phyloP scores from a whole-genome alignment of 2,888 invertebrate genomes.

The Volucella inanis region DNA sequence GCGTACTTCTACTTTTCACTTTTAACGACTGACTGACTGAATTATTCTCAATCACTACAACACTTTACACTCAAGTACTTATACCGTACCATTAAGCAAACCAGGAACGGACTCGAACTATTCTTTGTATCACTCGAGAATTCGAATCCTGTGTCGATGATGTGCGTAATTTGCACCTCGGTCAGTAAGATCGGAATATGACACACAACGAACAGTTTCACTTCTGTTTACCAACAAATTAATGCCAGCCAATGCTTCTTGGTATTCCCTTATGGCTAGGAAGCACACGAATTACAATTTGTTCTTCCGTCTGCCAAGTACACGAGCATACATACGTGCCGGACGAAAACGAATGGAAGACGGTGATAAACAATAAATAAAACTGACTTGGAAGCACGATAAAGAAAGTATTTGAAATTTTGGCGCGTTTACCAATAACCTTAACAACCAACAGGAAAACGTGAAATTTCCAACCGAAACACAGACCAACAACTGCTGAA shows the following conservation, averaged over 20 bases:
- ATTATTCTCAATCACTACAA: conserved; percentile 26
- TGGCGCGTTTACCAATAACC: conserved; percentile 51
- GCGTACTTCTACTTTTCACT: not conserved
- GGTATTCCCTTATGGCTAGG: conserved; percentile 12
- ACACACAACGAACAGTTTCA: conserved; percentile 13
- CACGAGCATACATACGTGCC: not conserved
- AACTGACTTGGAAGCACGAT: conserved; percentile 40
- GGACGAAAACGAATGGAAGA: conserved; percentile 29
- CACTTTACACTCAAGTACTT: conserved; percentile 25
- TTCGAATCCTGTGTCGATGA: conserved; percentile 26
- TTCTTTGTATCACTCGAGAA: not conserved
- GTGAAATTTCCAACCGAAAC: conserved; percentile 31
- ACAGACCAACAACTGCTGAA: conserved; percentile 65
- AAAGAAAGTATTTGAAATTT: conserved; percentile 11
- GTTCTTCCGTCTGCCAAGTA: conserved; percentile 1
- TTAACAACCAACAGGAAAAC: conserved; percentile 36
- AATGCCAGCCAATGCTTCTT: conserved; percentile 28
- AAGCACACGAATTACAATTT: conserved; percentile 32
- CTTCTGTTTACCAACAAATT: conserved; percentile 69
- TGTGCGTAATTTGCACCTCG: conserved; percentile 32
- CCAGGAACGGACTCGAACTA: conserved; percentile 24
- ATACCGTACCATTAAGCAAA: conserved; percentile 31
- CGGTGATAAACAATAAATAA: conserved; percentile 34
- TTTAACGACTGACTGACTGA: conserved; percentile 56
- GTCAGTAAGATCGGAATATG: not conserved